phyloP scores from a whole-genome alignment of 2,888 invertebrate species.

The Fabriciana adippe region DNA sequence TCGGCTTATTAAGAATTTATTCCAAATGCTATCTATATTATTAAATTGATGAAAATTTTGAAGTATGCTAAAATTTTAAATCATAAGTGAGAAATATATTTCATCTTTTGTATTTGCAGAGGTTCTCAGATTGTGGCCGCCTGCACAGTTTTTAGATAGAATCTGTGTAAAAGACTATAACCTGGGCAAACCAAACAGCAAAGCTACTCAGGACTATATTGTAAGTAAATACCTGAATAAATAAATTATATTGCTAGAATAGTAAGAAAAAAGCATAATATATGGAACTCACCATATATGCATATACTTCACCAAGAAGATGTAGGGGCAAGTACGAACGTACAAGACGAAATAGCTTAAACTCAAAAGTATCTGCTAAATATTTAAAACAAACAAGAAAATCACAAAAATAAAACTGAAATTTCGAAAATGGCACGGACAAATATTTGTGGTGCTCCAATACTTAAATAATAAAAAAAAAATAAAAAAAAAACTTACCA shows the following conservation, averaged over 20 bases:
- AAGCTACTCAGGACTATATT: conserved; percentile 55
- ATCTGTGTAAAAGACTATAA: conserved; percentile 75
- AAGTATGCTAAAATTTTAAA: too few relatives aligned
- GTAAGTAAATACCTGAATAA: conserved; percentile 47
- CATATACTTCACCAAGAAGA: not conserved
- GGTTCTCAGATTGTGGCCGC: conserved; percentile 72
- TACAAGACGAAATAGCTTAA: not conserved
- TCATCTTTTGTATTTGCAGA: conserved; percentile 51
- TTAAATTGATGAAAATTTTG: too few relatives aligned
- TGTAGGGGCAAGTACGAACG: not conserved
- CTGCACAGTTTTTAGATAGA: conserved; percentile 66
- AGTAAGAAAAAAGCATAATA: too few relatives aligned
- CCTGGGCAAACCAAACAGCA: conserved; percentile 55
- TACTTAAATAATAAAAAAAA: too few relatives aligned
- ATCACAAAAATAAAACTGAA: not conserved
- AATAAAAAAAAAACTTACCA: too few relatives aligned
- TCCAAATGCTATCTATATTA: too few relatives aligned
- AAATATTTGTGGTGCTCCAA: too few relatives aligned
- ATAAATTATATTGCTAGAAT: too few relatives aligned
- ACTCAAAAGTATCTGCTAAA: too few relatives aligned
- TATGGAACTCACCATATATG: not conserved
- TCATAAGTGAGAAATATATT: too few relatives aligned
- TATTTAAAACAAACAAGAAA: not conserved
- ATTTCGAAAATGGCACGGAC: too few relatives aligned
- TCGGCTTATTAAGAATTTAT: too few relatives aligned